Base-by-base conservation (phyloP, 1,140 invertebrate species). In the Sarcophaga peregrina region DNA sequence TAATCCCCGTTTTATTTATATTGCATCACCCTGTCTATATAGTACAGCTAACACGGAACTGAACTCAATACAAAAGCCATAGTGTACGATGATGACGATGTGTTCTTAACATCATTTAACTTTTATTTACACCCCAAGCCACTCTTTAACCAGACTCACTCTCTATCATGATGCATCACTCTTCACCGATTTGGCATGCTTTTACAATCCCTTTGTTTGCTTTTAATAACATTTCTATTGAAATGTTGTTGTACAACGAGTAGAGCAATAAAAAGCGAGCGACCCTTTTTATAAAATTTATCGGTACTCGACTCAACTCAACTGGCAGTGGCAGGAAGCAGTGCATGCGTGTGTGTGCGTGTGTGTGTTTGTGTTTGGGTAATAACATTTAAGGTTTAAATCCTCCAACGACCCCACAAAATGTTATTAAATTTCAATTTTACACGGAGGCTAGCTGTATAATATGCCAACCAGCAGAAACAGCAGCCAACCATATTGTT, bases 361-460 rank as follows among this genome's bases (percentile, higher is more conserved):
- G 74, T 76, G 37, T 46, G 73, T 76, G 17, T 17, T 47, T 78
- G 74, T 15, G 45, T 47, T 72, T 72, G 8, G 68, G 68, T 20
- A 58, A 68, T 25, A 50, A 20, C 75, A 25, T 78, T 78, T 50
- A 48, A 78, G 75, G 47, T 50, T 50, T 46, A 17, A 25, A 11
- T 78, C 75, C 25, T 50, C 75, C 75, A 50, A 52, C 75, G 75
- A 78, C 75, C 75, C 75, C 75, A 78, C 75, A 78, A 78, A 58
- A 78, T 78, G 75, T 78, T 78, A 78, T 78, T 78, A 78, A 78
- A 78, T 78, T 78, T 78, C 75, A 78, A 78, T 78, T 78, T 78
- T 78, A 78, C 75, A 78, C 75, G 75, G 48, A 68, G 48, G 75
- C 75, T 78, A 15, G 73, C 68, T 76, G 5, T 15, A 45, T 76